These are phyloP conservation scores for Sinhomidia bicolor DNA, from an alignment of 2,888 invertebrate genomes.

Conservation along the genomic window DNA sequence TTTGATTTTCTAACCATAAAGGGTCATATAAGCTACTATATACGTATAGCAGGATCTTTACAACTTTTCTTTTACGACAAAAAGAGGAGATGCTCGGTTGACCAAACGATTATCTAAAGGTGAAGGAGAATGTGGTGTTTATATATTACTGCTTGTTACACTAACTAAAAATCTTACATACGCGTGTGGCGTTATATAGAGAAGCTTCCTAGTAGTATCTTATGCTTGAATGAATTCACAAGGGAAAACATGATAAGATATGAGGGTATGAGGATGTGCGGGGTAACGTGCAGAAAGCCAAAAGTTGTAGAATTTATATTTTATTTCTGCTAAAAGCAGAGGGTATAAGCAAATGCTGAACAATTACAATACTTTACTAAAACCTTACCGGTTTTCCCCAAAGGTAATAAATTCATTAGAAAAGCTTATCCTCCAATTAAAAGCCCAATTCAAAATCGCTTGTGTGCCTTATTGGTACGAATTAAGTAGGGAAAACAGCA, in stretches of 20 bases:
- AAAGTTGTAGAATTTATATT: background rate
- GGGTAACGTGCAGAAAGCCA: background rate
- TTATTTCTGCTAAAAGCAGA: background rate
- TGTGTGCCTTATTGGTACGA: constrained; percentile 20
- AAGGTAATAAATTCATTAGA: constrained; percentile 51
- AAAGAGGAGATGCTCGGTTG: background rate
- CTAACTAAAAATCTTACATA: background rate
- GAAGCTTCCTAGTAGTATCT: background rate
- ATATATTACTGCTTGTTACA: background rate
- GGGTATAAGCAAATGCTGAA: background rate
- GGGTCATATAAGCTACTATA: too few species aligned
- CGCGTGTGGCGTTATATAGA: background rate
- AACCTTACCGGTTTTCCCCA: background rate
- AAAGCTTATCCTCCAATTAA: constrained; percentile 67
- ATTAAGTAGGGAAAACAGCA: constrained; percentile 1
- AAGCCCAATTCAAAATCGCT: constrained; percentile 60
- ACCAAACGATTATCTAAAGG: constrained; percentile 24
- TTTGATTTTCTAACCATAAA: constrained; percentile 11
- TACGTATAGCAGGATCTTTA: too few species aligned
- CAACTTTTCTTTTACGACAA: too few species aligned
- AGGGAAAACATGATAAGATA: background rate
- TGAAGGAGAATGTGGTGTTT: background rate
- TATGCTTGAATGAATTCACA: constrained; percentile 31
- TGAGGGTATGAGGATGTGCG: too few species aligned
- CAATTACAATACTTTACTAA: background rate